Conservation (phyloP, 2,888 invertebrate species). For the Cosmopolites sordidus region DNA sequence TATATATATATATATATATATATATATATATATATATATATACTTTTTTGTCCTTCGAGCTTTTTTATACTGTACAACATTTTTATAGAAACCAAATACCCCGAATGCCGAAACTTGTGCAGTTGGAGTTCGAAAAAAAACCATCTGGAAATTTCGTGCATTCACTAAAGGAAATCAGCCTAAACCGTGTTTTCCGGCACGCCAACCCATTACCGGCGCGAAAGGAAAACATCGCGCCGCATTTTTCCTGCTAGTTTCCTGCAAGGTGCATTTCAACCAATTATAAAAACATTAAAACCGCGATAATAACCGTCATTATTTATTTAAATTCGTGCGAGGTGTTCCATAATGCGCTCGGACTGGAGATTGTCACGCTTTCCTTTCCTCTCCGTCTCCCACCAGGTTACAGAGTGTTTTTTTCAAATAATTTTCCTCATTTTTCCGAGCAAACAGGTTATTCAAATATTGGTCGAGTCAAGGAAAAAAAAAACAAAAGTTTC, state of each 20-base stretch:
- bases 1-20: too few relatives aligned
- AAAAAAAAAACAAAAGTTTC: neutral
- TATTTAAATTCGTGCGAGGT: constrained; percentile 14
- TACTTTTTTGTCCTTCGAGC: too few relatives aligned
- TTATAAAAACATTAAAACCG: constrained; percentile 37
- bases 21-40: too few relatives aligned
- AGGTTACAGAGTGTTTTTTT: too few relatives aligned
- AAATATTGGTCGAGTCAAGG: too few relatives aligned
- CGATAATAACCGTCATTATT: constrained; percentile 28
- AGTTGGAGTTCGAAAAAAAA: too few relatives aligned
- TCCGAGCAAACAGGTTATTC: too few relatives aligned
- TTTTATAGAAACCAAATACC: too few relatives aligned
- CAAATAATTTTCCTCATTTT: too few relatives aligned
- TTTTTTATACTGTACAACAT: too few relatives aligned
- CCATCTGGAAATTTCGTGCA: neutral
- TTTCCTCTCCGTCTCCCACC: neutral
- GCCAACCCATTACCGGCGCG: constrained; percentile 29
- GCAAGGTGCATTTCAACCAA: constrained; percentile 27
- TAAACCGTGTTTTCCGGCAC: constrained; percentile 24
- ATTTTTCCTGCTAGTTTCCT: neutral
- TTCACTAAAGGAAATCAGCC: constrained; percentile 22
- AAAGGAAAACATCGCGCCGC: constrained; percentile 30
- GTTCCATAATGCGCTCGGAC: neutral
- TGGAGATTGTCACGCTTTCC: neutral
- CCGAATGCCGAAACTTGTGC: too few relatives aligned